Conservation (phyloP, 2,888 invertebrate species). For the Zeuzera pyrina region DNA sequence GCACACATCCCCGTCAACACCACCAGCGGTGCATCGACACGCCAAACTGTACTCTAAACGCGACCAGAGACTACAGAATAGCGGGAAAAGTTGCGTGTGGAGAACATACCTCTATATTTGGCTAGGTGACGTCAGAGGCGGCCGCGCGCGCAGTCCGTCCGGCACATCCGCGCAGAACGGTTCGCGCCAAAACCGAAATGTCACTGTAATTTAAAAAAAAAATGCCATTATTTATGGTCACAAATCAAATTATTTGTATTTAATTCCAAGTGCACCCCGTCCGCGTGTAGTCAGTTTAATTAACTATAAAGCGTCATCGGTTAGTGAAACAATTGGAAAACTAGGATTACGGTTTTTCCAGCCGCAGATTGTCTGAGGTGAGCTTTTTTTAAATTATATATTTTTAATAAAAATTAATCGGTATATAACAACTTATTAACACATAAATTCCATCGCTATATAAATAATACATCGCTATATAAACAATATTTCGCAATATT, state of each 20-base stretch:
- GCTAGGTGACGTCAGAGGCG: slow-evolving; percentile 47
- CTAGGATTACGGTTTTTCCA: slow-evolving; percentile 31
- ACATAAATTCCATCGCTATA: too few species aligned
- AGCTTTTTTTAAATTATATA: too few species aligned
- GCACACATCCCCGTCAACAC: slow-evolving; percentile 7
- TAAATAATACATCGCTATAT: too few species aligned
- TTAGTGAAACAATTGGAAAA: slow-evolving; percentile 25
- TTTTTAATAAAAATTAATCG: too few species aligned
- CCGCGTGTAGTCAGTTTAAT: slow-evolving; percentile 9
- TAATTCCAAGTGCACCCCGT: slow-evolving; percentile 26
- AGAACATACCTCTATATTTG: slow-evolving; percentile 54
- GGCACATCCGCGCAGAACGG: slow-evolving; percentile 47
- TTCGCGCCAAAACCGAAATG: slow-evolving; percentile 26
- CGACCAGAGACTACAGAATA: too few species aligned
- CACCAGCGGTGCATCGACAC: slow-evolving; percentile 27
- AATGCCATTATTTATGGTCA: slow-evolving; percentile 21
- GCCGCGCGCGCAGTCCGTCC: slow-evolving; percentile 53
- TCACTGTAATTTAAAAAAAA: slow-evolving; percentile 7
- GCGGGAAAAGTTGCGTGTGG: too few species aligned
- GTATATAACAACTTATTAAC: too few species aligned
- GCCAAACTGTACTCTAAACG: too few species aligned
- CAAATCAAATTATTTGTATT: slow-evolving; percentile 17
- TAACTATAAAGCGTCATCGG: slow-evolving; percentile 6
- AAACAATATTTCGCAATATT: too few species aligned
- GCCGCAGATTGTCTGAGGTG: background rate